A percentile compares a stretch with the other conserved stretches of the same genome.
phyloP scores from a whole-genome alignment of 2,888 invertebrate genomes.

The Neoitamus cyanurus region DNA sequence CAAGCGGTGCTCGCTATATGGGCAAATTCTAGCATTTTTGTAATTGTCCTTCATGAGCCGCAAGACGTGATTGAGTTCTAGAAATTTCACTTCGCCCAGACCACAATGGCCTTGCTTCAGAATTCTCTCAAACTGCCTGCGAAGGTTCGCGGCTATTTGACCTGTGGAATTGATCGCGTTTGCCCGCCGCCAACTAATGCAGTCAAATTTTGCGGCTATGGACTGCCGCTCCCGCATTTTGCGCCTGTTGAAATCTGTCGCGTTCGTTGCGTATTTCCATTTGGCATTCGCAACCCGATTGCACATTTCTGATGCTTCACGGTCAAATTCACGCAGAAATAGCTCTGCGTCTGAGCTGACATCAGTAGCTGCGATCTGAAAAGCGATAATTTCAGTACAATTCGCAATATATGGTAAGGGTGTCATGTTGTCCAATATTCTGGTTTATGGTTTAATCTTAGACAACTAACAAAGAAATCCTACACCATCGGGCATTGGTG shows the following conservation, averaged over 20 bases:
- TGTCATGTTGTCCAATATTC: no score
- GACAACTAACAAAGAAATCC: no score
- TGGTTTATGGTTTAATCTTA: no score
- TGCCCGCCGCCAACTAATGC: conserved; percentile 79
- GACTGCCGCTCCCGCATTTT: conserved; percentile 79
- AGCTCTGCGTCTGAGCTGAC: conserved; percentile 71
- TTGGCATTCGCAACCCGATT: conserved; percentile 77
- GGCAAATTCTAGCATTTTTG: conserved; percentile 78
- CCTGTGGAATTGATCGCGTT: conserved; percentile 74
- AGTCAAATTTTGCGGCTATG: conserved; percentile 78
- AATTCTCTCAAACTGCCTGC: conserved; percentile 77
- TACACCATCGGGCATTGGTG: no score
- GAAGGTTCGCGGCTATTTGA: conserved; percentile 70
- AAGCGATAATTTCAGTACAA: background rate
- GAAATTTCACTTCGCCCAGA: conserved; percentile 77
- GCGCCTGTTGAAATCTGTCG: conserved; percentile 77
- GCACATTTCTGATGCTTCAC: conserved; percentile 79
- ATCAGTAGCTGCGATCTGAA: background rate
- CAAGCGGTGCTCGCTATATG: conserved; percentile 67
- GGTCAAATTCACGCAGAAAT: conserved; percentile 78
- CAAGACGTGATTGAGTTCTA: conserved; percentile 75
- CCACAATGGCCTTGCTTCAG: conserved; percentile 79
- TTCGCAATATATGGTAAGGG: background rate
- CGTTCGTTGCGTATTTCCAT: conserved; percentile 82
- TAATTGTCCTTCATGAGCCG: conserved; percentile 84